A percentile compares a stretch with the other conserved stretches of the same genome.
phyloP scores from a whole-genome alignment of 1,140 invertebrate species.

The Stegodyphus dumicola region DNA sequence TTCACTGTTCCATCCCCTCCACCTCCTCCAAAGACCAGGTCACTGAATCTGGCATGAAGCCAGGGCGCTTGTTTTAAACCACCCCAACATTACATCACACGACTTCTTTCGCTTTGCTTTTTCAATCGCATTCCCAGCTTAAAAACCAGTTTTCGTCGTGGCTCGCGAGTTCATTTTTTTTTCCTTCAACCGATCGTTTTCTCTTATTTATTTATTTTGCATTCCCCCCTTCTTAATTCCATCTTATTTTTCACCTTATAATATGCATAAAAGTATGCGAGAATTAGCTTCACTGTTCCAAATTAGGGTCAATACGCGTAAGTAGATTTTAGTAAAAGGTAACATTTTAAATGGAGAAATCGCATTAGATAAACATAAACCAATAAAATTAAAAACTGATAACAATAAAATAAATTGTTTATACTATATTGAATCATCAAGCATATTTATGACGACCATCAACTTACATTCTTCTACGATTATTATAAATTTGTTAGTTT shows the following conservation, averaged over 20 bases:
- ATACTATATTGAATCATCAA: no score
- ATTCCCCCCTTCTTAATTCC: neutral
- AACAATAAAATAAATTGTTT: no score
- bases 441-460: no score
- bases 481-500: no score
- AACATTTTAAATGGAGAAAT: no score
- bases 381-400: no score
- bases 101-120: neutral
- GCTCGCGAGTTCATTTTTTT: slow-evolving; percentile 18
- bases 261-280: no score
- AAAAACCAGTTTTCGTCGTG: slow-evolving; percentile 45
- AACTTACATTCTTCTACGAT: no score
- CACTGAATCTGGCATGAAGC: slow-evolving; percentile 46
- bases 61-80: slow-evolving; percentile 59
- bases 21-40: neutral
- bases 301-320: slow-evolving; percentile 26
- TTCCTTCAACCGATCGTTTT: neutral
- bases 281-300: neutral
- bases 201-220: slow-evolving; percentile 21
- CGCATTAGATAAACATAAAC: no score
- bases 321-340: no score
- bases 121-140: slow-evolving; percentile 47
- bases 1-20: neutral
- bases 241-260: no score
- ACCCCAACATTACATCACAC: slow-evolving; percentile 52